phyloP scores from a whole-genome alignment of 2,113 vertebrate genomes.

The Oceanodroma tethys region DNA sequence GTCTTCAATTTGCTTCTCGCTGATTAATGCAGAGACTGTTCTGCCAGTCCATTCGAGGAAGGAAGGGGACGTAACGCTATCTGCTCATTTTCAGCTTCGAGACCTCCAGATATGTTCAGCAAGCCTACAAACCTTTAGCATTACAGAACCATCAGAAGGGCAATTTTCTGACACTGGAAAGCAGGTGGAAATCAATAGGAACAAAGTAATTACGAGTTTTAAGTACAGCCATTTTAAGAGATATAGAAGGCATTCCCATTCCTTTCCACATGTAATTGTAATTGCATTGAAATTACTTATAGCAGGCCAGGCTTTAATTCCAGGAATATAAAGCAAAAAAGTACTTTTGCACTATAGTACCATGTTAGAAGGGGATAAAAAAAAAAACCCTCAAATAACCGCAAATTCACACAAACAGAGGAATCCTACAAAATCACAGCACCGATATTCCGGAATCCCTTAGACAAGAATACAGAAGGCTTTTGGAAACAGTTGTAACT shows the following conservation, averaged over 20 bases:
- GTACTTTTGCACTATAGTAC: not conserved
- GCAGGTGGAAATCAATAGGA: not conserved
- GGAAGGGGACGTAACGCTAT: not conserved
- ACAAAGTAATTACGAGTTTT: not conserved
- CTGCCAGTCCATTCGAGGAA: accelerated
- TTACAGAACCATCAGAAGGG: not conserved
- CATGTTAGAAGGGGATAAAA: not conserved
- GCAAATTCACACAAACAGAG: not conserved
- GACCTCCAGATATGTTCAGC: not conserved
- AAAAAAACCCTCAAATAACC: not conserved
- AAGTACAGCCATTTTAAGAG: not conserved
- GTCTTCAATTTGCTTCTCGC: not conserved
- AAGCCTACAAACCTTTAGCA: not conserved
- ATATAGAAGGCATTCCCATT: not conserved
- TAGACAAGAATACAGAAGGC: not conserved
- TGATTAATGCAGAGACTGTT: not conserved
- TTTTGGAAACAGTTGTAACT: not conserved
- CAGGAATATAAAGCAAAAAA: not conserved
- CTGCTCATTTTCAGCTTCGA: not conserved
- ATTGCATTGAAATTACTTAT: not conserved
- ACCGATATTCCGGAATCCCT: not conserved
- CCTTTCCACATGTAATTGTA: not conserved
- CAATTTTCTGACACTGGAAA: not conserved
- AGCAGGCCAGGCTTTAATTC: not conserved
- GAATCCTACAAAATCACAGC: not conserved